phyloP scores from a whole-genome alignment of 2,797 vertebrate genomes.

The Gallinago nigripennis region DNA sequence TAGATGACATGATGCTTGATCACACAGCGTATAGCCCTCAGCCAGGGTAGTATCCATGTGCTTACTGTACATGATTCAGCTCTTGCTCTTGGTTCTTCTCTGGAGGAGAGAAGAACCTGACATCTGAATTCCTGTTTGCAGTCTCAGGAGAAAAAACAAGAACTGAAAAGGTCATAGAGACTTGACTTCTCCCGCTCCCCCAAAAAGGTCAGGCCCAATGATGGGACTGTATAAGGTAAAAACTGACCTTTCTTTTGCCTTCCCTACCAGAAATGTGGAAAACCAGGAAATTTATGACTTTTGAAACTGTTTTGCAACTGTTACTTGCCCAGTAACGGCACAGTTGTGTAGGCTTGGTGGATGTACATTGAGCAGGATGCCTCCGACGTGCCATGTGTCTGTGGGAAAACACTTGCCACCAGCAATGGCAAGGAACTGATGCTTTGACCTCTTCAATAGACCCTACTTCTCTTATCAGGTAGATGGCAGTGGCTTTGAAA shows the following conservation, averaged over 20 bases:
- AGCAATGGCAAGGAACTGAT: neutral
- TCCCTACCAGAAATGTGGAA: neutral
- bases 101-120: neutral
- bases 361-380: neutral
- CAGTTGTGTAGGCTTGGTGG: neutral
- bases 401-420: neutral
- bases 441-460: neutral
- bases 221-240: neutral
- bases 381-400: accelerated
- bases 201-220: neutral
- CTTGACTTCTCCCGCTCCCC: neutral
- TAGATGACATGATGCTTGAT: neutral
- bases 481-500: neutral
- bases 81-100: neutral
- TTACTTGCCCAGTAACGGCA: neutral
- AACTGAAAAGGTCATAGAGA: neutral
- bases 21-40: neutral
- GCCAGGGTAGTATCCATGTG: neutral
- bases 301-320: neutral
- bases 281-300: neutral
- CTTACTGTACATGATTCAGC: neutral
- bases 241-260: neutral
- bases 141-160: neutral
- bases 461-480: neutral
- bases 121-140: neutral